Percentiles rank a stretch among this genome's conserved stretches.
These are phyloP conservation scores for Collichthys lucidus DNA, from an alignment of 2,113 vertebrate species.

Conservation along the genomic window DNA sequence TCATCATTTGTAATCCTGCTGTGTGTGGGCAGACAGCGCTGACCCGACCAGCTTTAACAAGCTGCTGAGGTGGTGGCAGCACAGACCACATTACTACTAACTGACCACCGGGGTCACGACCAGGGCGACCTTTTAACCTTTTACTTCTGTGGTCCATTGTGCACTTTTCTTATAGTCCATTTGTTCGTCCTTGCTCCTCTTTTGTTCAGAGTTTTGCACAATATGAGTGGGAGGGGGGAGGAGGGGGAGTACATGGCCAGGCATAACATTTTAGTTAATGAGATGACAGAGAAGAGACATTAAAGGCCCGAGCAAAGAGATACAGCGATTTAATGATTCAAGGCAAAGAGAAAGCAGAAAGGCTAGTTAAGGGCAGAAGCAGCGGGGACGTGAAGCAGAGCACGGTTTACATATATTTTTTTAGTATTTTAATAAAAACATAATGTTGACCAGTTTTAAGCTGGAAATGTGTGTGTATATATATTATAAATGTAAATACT, in stretches of 20 bases:
- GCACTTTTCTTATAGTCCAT: constrained; percentile 55
- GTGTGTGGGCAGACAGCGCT: constrained; percentile 38
- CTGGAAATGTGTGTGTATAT: background rate
- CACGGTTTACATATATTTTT: background rate
- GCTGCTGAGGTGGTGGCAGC: constrained; percentile 60
- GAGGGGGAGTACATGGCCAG: constrained; percentile 18
- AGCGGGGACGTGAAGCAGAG: background rate
- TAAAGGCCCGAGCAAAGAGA: constrained; percentile 46
- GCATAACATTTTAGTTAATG: constrained; percentile 63
- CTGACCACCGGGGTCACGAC: constrained; percentile 64
- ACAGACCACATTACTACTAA: constrained; percentile 54
- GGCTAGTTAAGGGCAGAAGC: constrained; percentile 6
- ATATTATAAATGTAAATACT: too few species aligned
- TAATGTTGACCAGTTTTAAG: background rate
- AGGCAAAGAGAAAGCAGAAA: background rate
- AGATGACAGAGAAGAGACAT: constrained; percentile 47
- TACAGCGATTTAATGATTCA: constrained; percentile 35
- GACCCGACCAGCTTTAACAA: constrained; percentile 60
- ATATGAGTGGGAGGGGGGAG: background rate
- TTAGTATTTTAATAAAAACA: constrained; percentile 14
- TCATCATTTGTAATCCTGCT: constrained; percentile 20
- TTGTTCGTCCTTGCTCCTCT: constrained; percentile 41
- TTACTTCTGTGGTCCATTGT: constrained; percentile 56
- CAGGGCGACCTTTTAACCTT: constrained; percentile 61
- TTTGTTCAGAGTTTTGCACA: constrained; percentile 57